Base-by-base conservation (phyloP, 2,113 vertebrate species). In the Crotalus horridus region DNA sequence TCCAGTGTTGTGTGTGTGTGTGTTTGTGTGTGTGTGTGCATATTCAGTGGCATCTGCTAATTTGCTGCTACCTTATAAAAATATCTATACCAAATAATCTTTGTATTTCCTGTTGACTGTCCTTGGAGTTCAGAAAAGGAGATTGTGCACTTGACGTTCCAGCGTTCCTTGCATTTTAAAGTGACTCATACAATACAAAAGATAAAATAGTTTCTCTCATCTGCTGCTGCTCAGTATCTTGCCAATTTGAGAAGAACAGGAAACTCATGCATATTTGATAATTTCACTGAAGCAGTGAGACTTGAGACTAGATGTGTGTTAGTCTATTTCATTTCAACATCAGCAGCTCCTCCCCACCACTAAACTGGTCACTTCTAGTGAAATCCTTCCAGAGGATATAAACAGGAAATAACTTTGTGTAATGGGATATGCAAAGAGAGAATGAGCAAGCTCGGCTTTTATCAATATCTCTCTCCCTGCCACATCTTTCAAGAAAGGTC, bases 241-340 rank as follows among this genome's bases (percentile, higher is more conserved):
- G 87, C 86, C 90, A 91, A 95, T 96, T 95, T 90, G 87, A 94
- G 69, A 91, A 91, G 87, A 95, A 69, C 81, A 93, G 74, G 95
- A 53, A 88, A 92, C 92, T 96, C 95, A 94, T 95, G 90, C 94
- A 95, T 96, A 96, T 96, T 97, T 95, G 89, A 96, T 96, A 92
- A 89, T 88, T 94, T 85, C 81, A 87, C 53, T 15, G 93, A 91
- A 94, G 86, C 94, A 95, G 89, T 53, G 48, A 88, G 93, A 93
- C 64, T 64, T 5, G 12, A 74, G 21, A 51, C 56, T 55, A 86
- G 61, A 90, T 93, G 88, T 93, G 55, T 64, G 91, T 81, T 20
- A 95, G 91, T 74, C 97, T 95, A 91, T 96, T 96, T 96, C 93
- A 95, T 54, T 94, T 92, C 59, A 39, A 58, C 58, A 0, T 92